Base-by-base conservation (phyloP, 37 sponge, comb jelly and placozoan species). In the Oopsacas minuta region DNA sequence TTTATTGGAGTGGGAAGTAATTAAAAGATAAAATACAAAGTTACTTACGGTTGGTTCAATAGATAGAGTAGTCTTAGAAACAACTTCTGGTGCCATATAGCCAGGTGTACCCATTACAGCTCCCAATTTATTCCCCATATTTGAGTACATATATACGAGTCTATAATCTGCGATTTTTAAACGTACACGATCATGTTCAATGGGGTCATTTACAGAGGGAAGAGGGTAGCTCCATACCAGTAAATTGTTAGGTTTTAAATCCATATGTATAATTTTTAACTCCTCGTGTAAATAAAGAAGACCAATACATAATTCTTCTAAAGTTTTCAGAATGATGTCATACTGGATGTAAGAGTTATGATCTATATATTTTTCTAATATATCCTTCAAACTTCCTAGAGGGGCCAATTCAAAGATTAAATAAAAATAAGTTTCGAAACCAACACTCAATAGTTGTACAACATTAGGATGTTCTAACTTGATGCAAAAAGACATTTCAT, bases 401-500 rank as follows among this genome's bases (percentile, higher is more conserved):
- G 75, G 75, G 22, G 75, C 75, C 30, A 61, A 20, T 61, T 61
- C 75, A n/a, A 61, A 61, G 28, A 61, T 61, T n/a, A n/a, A n/a
- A n/a, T n/a, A n/a, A n/a, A 42, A 42, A 42, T 42, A 42, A 25
- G 75, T 61, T 25, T n/a, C 30, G 1, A 61, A 61, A 12, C 22
- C 28, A 61, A 61, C 75, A 61, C 75, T 61, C 22, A 61, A 34
- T 61, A 61, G 30, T 12, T 61, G 32, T 25, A 61, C 75, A 10
- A 61, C 75, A 61, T 61, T 61, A 61, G 75, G 75, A 12, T 61
- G 75, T 3, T 61, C 28, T 3, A 61, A 12, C 7, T 61, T 61
- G 28, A 61, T 61, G 30, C 75, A 61, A 61, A 61, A 61, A 25
- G 75, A 61, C 75, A 61, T 61, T 61, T 61, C 75, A n/a, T 61